These are phyloP conservation scores for Sinocyclocheilus anshuiensis DNA, from an alignment of 2,113 vertebrate species.

Conservation along the genomic window DNA sequence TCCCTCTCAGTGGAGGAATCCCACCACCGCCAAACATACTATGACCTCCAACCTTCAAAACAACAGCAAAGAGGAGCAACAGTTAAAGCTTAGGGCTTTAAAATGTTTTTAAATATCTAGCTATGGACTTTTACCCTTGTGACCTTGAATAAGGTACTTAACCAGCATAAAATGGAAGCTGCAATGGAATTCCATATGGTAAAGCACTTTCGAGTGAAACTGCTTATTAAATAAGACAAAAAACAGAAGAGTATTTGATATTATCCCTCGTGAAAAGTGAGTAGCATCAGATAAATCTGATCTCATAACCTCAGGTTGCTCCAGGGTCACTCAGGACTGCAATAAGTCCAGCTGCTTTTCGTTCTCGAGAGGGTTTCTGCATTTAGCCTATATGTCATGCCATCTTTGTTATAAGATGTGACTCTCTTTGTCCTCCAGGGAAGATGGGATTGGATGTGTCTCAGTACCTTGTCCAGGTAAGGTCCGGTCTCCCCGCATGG, in stretches of 20 bases:
- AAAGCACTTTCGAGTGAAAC: neutral
- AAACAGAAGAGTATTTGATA: neutral
- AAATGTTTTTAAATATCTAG: neutral
- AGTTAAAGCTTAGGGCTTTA: neutral
- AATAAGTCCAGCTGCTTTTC: neutral
- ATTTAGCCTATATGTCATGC: neutral
- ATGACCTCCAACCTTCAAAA: conserved; percentile 86
- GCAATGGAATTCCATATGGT: neutral
- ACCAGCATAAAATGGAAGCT: neutral
- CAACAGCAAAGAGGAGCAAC: neutral
- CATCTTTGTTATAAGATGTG: neutral
- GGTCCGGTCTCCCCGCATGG: conserved; percentile 88
- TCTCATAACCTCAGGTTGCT: neutral
- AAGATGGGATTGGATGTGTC: neutral
- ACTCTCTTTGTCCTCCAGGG: neutral
- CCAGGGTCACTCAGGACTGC: neutral
- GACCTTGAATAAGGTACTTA: neutral
- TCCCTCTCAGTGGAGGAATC: conserved; percentile 90
- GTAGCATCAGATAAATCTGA: no score
- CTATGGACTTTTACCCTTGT: neutral
- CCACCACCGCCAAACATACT: conserved; percentile 90
- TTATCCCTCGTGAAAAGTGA: no score
- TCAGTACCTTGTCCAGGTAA: conserved; percentile 90
- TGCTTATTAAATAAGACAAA: neutral
- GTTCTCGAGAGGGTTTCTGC: neutral